Conservation (phyloP, 1,140 invertebrate species). For the Goniozus legneri region DNA sequence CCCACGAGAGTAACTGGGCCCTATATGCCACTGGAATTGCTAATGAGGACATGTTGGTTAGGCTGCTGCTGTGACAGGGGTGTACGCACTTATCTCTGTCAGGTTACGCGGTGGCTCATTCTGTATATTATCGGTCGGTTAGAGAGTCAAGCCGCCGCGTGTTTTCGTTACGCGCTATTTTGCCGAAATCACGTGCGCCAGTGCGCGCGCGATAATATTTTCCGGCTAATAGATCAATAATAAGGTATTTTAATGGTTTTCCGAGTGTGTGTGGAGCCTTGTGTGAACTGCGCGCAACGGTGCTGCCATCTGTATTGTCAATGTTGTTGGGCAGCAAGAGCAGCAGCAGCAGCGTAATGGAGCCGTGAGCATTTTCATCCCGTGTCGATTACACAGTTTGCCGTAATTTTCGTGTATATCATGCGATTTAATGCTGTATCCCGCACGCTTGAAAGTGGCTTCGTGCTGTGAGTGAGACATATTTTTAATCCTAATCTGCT, state of each 20-base stretch:
- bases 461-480: constrained; percentile 27
- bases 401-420: constrained; percentile 19
- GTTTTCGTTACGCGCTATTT: constrained; percentile 13
- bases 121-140: constrained; percentile 8
- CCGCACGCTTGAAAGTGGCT: constrained; percentile 22
- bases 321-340: constrained; percentile 60
- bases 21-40: constrained; percentile 45
- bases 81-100: constrained; percentile 23
- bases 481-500: constrained; percentile 2
- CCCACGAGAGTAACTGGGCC: no score
- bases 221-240: constrained; percentile 54
- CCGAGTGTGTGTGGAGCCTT: constrained; percentile 19
- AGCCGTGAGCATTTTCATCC: constrained; percentile 51
- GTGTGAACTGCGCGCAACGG: constrained; percentile 26
- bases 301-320: constrained; percentile 67
- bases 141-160: constrained; percentile 13
- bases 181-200: constrained; percentile 34
- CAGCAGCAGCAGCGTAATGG: constrained; percentile 47
- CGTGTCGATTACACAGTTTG: constrained; percentile 17
- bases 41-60: constrained; percentile 61
- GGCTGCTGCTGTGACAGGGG: constrained; percentile 43
- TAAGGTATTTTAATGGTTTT: constrained; percentile 49
- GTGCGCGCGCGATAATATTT: constrained; percentile 41
- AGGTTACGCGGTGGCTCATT: no score
- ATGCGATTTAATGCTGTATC: constrained; percentile 29